A percentile compares a stretch with the other conserved stretches of the same genome.
phyloP scores from a whole-genome alignment of 2,888 invertebrate genomes.

The Drosophila subsilvestris region DNA sequence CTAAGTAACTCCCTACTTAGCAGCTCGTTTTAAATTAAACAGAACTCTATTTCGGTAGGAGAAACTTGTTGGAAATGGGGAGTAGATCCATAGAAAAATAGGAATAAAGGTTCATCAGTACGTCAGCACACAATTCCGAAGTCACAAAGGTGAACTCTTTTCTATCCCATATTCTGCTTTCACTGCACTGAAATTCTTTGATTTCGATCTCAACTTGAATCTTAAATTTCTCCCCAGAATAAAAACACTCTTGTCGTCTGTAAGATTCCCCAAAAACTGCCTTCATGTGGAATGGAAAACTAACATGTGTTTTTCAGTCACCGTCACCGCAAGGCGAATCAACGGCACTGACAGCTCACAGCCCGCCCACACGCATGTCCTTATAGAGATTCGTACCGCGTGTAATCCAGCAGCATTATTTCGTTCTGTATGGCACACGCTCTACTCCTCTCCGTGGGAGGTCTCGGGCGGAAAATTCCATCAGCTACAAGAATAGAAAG shows the following conservation, averaged over 20 bases:
- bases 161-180: too few species aligned
- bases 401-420: conserved; percentile 7
- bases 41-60: not conserved
- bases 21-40: not conserved
- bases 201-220: not conserved
- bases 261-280: not conserved
- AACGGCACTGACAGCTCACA: not conserved
- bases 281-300: not conserved
- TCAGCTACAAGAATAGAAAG: conserved; percentile 46
- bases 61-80: too few species aligned
- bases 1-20: not conserved
- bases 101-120: too few species aligned
- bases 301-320: not conserved
- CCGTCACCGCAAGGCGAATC: not conserved
- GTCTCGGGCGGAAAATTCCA: conserved; percentile 51
- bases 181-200: too few species aligned
- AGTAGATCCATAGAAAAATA: too few species aligned
- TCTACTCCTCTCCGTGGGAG: conserved; percentile 30
- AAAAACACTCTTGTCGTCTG: not conserved
- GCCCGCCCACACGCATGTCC: not conserved
- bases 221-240: not conserved
- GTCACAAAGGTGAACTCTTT: too few species aligned
- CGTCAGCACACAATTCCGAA: too few species aligned
- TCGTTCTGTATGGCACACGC: conserved; percentile 16
- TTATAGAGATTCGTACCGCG: conserved; percentile 13